Base-by-base conservation (phyloP, 2,113 vertebrate species). In the Heloderma charlesbogerti region DNA sequence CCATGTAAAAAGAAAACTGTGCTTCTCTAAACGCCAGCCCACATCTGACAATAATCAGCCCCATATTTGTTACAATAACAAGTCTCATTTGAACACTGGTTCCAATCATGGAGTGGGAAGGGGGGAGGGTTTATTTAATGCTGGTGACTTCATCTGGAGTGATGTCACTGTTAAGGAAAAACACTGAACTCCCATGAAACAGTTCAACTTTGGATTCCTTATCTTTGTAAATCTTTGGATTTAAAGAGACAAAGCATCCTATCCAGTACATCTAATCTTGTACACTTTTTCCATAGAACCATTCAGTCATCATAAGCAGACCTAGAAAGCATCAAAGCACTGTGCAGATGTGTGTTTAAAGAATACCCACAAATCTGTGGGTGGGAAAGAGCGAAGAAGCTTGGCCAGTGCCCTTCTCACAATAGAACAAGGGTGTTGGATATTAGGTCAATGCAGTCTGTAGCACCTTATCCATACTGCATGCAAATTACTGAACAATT, bases 31-130 rank as follows among this genome's bases (percentile, higher is more conserved):
- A 95, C 95, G 95, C 94, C 94, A 94, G 88, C 94, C 93, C 93
- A 96, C 96, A 96, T 96, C 95, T 96, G 96, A 97, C 94, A 97
- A 93, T 95, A 95, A 96, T 96, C 95, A 96, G 95, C 89, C 93
- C 74, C 95, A 92, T 95, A 95, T 96, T 96, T 94, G 93, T 95
- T 96, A 95, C 95, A 96, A 95, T 95, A 96, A 96, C 96, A 94
- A 93, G 94, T 92, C 95, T 95, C 57, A 54, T 96, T 96, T 96
- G 93, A 95, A 95, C 94, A 92, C 95, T 96, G 95, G 95, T 95
- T 96, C 95, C 69, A 5, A 87, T 92, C 92, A 51, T 91, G 79
- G 51, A 40, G 86, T 78, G 91, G 85, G 93, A 93, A 92, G 93
- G 95, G 93, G 93, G 94, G 77, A 95, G 92, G 93, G 85, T 94